These are phyloP conservation scores for Troides oblongomaculatus DNA, from an alignment of 2,888 invertebrate species.

Conservation along the genomic window DNA sequence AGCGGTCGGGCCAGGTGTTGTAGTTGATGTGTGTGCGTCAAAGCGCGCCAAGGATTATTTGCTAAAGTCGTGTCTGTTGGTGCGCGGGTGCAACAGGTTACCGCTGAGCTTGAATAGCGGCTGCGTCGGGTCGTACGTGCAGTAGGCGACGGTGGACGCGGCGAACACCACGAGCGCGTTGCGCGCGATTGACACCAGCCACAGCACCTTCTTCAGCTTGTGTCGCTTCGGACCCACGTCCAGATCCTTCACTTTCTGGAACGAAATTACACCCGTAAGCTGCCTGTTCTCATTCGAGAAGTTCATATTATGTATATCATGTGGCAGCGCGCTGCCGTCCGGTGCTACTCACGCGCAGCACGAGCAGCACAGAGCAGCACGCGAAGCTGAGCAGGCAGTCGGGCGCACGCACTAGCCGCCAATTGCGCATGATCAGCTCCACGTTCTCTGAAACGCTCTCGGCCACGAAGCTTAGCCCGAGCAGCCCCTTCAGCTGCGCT, in stretches of 20 bases:
- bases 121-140: conserved; percentile 67
- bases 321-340: no score
- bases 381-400: conserved; percentile 84
- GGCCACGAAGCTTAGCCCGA: conserved; percentile 85
- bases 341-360: conserved; percentile 80
- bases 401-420: conserved; percentile 72
- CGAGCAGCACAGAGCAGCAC: conserved; percentile 83
- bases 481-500: conserved; percentile 86
- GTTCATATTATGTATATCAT: no score
- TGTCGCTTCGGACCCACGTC: conserved; percentile 58
- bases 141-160: conserved; percentile 81
- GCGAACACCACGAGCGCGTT: conserved; percentile 88
- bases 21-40: no score
- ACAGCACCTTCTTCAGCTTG: conserved; percentile 78
- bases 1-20: no score
- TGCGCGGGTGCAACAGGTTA: conserved; percentile 35
- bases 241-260: conserved; percentile 83
- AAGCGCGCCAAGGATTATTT: no score
- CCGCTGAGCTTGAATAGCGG: conserved; percentile 84
- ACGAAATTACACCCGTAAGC: background rate
- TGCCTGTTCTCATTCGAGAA: background rate
- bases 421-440: conserved; percentile 64
- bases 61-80: no score
- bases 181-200: conserved; percentile 87
- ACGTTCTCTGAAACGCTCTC: conserved; percentile 84